Percentiles rank a stretch among this genome's conserved stretches.
Conservation (phyloP, 1,140 invertebrate species). For the Drosophila prosaltans region DNA sequence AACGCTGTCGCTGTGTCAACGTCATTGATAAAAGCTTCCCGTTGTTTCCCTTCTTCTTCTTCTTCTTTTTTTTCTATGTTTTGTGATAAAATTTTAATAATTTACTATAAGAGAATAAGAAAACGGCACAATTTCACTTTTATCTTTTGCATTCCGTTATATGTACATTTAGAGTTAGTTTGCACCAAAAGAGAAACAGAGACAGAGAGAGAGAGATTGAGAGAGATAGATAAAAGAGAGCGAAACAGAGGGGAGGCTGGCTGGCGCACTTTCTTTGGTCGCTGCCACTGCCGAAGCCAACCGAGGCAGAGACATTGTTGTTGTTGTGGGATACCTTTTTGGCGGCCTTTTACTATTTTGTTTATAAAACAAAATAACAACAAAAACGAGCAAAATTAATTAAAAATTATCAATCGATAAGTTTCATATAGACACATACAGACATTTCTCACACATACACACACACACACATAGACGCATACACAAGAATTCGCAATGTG, state of each 20-base stretch:
- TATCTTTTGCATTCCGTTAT: constrained; percentile 50
- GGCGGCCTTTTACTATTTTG: constrained; percentile 66
- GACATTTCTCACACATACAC: constrained; percentile 11
- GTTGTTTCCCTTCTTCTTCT: no score
- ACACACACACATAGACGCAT: background rate
- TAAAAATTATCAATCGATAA: constrained; percentile 5
- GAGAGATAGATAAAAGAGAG: background rate
- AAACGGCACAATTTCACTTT: constrained; percentile 69
- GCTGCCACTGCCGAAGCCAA: constrained; percentile 30
- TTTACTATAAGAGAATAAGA: constrained; percentile 37
- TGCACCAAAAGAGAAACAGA: constrained; percentile 14
- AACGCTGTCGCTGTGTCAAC: background rate
- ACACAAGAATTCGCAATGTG: constrained; percentile 15
- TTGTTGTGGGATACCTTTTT: constrained; percentile 44
- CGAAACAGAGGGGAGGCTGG: constrained; percentile 1
- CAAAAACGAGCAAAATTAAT: background rate
- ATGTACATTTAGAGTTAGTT: constrained; percentile 23
- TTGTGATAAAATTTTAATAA: constrained; percentile 59
- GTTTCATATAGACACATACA: constrained; percentile 19
- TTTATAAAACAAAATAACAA: constrained; percentile 40
- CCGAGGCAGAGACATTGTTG: constrained; percentile 13
- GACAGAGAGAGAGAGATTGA: background rate
- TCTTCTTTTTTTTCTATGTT: constrained; percentile 14
- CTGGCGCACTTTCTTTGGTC: constrained; percentile 63
- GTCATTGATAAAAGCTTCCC: constrained; percentile 57